Base-by-base conservation (phyloP, 2,113 vertebrate species). In the Alectura lathami region DNA sequence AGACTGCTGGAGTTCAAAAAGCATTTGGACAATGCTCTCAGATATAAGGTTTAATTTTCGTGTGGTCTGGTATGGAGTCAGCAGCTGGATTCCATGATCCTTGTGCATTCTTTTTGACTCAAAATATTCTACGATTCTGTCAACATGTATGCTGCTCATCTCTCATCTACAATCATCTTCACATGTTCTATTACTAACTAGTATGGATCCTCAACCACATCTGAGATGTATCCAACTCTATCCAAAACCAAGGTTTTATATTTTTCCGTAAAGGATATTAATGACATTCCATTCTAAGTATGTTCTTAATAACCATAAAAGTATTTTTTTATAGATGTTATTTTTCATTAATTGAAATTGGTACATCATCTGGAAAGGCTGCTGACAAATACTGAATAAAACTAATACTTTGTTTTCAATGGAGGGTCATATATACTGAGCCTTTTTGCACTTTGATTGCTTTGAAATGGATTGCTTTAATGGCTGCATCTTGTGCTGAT, bases 391-490 rank as follows among this genome's bases (percentile, higher is more conserved):
- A 42, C 23, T 80, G 68, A 88, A 76, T 77, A 88, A 90, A 88
- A 26, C 13, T 60, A 75, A 68, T 38, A 53, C 17, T 60, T 83
- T 70, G 5, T 42, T 91, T 91, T 73, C 36, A 50, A 29, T 77
- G 20, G 4, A 70, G 8, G 16, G 15, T 76, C 21, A 16, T 66
- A 42, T 53, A 51, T 45, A 57, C 54, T 14, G 34, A 54, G 36
- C 8, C 5, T 26, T 89, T 90, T 80, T 53, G 42, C 32, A 57
- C 54, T 73, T 73, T 54, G 36, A 81, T 91, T 91, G 47, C 29
- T 88, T 90, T 70, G 47, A 67, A 66, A 86, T 74, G 38, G 47
- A 83, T 81, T 92, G 29, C 43, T 74, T 91, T 95, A 82, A 80
- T 70, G 77, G 60, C 20, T 91, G 53, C 42, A 67, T 53, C 32